A percentile compares a stretch with the other conserved stretches of the same genome.
phyloP scores from a whole-genome alignment of 2,113 vertebrate species.

The Pygoscelis antarcticus region DNA sequence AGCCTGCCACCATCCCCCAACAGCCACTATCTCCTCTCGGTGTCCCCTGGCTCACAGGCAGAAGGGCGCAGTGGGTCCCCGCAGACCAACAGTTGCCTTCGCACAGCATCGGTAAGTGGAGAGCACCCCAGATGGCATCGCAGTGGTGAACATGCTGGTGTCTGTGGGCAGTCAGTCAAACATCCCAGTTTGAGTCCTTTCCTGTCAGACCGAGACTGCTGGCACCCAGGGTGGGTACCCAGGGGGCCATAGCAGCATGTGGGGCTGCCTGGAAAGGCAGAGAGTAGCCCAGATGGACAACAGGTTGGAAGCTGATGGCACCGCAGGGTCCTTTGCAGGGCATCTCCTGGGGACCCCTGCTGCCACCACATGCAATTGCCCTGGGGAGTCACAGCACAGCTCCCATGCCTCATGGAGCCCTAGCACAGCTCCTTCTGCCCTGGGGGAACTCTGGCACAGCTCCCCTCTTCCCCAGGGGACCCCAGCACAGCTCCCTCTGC shows the following conservation, averaged over 20 bases:
- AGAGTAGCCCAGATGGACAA: background rate
- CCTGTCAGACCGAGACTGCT: background rate
- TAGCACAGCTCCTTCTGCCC: background rate
- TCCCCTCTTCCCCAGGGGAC: background rate
- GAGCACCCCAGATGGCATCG: background rate
- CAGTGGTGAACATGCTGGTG: fast-evolving
- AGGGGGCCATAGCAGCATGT: fast-evolving
- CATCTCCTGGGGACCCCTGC: background rate
- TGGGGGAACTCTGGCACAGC: background rate
- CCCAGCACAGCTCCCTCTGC: background rate
- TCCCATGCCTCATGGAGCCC: background rate
- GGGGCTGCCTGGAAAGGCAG: background rate
- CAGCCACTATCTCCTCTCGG: slow-evolving; percentile 82
- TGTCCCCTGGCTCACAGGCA: slow-evolving; percentile 72
- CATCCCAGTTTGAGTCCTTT: background rate
- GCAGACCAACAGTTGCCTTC: slow-evolving; percentile 71
- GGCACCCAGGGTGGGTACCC: background rate
- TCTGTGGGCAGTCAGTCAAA: background rate
- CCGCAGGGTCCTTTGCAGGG: background rate
- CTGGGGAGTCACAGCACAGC: background rate
- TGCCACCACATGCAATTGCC: fast-evolving
- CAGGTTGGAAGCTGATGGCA: background rate
- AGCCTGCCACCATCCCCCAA: slow-evolving; percentile 88
- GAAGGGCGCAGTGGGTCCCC: slow-evolving; percentile 80
- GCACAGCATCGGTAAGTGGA: slow-evolving; percentile 81